A percentile compares a stretch with the other conserved stretches of the same genome.
Conservation (phyloP, 2,888 invertebrate genomes). For the Amphimallon solstitiale region DNA sequence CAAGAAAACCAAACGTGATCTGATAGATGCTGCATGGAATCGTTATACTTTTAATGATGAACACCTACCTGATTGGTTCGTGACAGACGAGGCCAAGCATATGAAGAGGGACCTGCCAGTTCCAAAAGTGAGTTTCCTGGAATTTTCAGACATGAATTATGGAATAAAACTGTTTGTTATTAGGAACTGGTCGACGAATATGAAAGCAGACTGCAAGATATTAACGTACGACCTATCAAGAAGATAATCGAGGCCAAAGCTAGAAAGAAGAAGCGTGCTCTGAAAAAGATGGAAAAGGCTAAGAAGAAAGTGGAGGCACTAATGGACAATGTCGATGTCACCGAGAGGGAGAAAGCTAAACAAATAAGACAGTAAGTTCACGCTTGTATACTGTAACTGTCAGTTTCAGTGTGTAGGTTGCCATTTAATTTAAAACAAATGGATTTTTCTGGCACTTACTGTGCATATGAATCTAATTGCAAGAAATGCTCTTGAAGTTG, state of each 20-base stretch:
- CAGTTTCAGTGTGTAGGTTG: no score
- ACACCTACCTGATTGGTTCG: slow-evolving; percentile 95
- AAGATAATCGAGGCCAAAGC: slow-evolving; percentile 98
- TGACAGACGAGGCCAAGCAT: slow-evolving; percentile 91
- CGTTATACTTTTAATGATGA: slow-evolving; percentile 92
- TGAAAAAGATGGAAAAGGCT: slow-evolving; percentile 88
- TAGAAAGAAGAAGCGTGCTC: slow-evolving; percentile 91
- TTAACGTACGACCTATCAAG: slow-evolving; percentile 95
- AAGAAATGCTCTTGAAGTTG: no score
- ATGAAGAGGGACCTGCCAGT: slow-evolving; percentile 86
- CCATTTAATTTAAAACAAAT: no score
- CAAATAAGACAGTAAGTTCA: slow-evolving; percentile 86
- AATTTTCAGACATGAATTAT: no score
- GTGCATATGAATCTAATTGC: no score
- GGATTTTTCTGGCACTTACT: no score
- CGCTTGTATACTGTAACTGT: no score
- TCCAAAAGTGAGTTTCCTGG: slow-evolving; percentile 70
- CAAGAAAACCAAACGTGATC: slow-evolving; percentile 88
- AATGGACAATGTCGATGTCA: slow-evolving; percentile 88
- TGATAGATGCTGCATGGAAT: slow-evolving; percentile 92
- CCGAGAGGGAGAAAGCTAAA: slow-evolving; percentile 91
- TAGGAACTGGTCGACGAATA: slow-evolving; percentile 80
- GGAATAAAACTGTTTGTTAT: background rate
- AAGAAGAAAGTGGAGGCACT: slow-evolving; percentile 96
- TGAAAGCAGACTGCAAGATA: slow-evolving; percentile 81